Base-by-base conservation (phyloP, 2,888 invertebrate species). In the Brachyptera putata region DNA sequence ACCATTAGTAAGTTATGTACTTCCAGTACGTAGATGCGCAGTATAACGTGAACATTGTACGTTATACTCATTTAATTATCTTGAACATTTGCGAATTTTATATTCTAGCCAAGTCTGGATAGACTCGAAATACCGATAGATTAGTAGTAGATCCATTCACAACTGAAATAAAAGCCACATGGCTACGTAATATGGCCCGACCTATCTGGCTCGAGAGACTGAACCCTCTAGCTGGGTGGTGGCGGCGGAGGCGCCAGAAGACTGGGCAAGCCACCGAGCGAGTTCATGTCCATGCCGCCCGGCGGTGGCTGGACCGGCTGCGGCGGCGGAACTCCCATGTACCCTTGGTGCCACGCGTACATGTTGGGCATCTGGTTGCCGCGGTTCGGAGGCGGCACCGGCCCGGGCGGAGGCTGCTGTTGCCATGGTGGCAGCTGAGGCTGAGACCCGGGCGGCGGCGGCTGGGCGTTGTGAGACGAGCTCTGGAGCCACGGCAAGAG, bases 191-290 rank as follows among this genome's bases (percentile, higher is more conserved):
- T n/a, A n/a, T n/a, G n/a, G n/a, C n/a, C n/a, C n/a, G n/a, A n/a
- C n/a, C n/a, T n/a, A n/a, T n/a, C n/a, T n/a, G n/a, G n/a, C n/a
- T n/a, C n/a, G n/a, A n/a, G n/a, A n/a, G n/a, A n/a, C n/a, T n/a
- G n/a, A n/a, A n/a, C n/a, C n/a, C n/a, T n/a, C n/a, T 53, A 53
- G 21, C 53, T 53, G n/a, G 86, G 86, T 2, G 87, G 86, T 13
- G 86, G 86, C 3, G 86, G 86, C 2, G 86, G 87, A 25, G 86
- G 84, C 49, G 84, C 80, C 49, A 84, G 70, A 53, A 86, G 70
- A 49, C 76, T 79, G 1, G 80, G 81, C 43, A 81, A 72, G 3
- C 76, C 69, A 4, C 74, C 71, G 24, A 76, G 62, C 36, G 77
- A 76, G 55, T 77, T 79, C 58, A 81, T 76, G 22, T 66, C 66